Evolutionary conservation across 1,140 invertebrate species (phyloP).

Genomic region (Sesamia nonagrioides): DNA sequence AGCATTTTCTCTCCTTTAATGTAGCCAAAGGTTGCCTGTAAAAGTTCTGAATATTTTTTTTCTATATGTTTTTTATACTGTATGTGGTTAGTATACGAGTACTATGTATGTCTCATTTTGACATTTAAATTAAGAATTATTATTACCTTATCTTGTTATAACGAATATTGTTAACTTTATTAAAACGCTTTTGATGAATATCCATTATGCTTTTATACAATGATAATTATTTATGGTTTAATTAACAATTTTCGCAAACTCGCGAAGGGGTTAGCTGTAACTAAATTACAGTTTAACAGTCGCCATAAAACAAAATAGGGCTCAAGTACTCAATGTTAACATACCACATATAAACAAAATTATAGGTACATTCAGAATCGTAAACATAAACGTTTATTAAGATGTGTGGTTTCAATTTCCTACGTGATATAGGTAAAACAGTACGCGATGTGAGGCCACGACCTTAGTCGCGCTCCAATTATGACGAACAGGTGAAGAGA

Average conservation of each 20-base stretch:
- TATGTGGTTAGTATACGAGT: no score
- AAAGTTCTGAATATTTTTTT: no score
- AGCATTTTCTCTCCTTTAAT: no score
- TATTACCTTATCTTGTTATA: neutral
- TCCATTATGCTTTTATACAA: no score
- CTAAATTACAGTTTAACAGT: neutral
- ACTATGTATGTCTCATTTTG: no score
- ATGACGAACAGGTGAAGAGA: constrained; percentile 29
- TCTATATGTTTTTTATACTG: no score
- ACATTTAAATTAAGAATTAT: neutral
- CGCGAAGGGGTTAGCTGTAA: no score
- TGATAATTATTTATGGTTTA: no score
- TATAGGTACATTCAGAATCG: neutral
- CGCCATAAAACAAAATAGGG: neutral
- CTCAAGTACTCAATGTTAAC: constrained; percentile 2
- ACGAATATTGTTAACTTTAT: no score
- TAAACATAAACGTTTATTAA: constrained; percentile 6
- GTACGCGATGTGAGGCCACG: constrained; percentile 12
- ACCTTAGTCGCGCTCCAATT: constrained; percentile 46
- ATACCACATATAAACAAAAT: neutral
- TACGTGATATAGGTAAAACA: constrained; percentile 7
- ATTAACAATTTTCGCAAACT: neutral
- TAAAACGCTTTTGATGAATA: no score
- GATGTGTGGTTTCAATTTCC: constrained; percentile 25
- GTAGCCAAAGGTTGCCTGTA: no score